Conservation (phyloP, 2,797 vertebrate species). For the Cossypha dichroa region DNA sequence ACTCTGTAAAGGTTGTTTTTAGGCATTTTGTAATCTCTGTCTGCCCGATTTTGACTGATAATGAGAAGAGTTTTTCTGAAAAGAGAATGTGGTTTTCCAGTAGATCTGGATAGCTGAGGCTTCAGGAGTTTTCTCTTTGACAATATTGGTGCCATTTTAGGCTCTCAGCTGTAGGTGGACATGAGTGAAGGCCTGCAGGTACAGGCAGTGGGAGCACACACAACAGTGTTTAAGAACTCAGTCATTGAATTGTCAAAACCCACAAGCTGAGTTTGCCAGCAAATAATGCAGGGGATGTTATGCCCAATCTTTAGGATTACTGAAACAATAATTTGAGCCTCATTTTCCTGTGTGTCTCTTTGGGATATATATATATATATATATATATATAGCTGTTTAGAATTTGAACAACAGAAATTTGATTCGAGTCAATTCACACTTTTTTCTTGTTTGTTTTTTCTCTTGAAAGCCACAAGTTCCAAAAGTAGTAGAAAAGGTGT, state of each 20-base stretch:
- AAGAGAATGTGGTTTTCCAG: background rate
- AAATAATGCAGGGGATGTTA: background rate
- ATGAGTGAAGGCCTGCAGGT: background rate
- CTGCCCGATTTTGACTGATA: background rate
- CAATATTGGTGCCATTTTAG: background rate
- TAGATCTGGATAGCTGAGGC: background rate
- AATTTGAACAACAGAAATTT: background rate
- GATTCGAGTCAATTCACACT: background rate
- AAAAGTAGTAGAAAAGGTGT: constrained; percentile 97
- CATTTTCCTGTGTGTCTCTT: background rate
- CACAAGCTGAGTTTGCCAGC: background rate
- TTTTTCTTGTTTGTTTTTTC: background rate
- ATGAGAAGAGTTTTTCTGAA: background rate
- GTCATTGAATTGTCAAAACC: background rate
- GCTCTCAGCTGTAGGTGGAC: background rate
- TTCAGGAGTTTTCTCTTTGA: background rate
- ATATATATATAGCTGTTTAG: background rate
- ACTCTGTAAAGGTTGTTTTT: background rate
- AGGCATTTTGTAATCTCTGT: background rate
- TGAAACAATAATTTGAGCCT: background rate
- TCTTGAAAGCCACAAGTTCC: constrained; percentile 84
- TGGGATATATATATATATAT: background rate
- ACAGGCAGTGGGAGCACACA: background rate
- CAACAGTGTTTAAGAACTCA: background rate
- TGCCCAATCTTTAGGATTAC: background rate